Evolutionary conservation across 2,888 invertebrate genomes (phyloP), one percentile per base, ranked within the genome.

Genomic region (Leistus spinibarbis): DNA sequence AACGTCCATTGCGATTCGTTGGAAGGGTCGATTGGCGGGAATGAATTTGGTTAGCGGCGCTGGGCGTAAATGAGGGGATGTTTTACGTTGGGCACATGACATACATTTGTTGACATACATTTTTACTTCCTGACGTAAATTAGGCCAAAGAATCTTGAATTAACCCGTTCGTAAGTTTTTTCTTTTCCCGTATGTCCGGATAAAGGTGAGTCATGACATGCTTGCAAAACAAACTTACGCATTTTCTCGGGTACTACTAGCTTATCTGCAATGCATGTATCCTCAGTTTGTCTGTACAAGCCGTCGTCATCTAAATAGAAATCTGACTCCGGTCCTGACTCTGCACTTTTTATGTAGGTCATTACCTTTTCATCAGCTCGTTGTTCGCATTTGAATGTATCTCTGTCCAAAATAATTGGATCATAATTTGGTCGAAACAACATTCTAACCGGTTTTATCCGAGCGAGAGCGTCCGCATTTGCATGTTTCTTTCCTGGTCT

Each of bases 111-210:
- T 69, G 0, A 78, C 74, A 24, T 69, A 79, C 4, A 76, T 57
- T 54, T 74, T 76, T 0, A 80, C 76, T 54, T 79, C 76, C 5
- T 56, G 54, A 4, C 53, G 64, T 56, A 80, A 27, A 7, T 72
- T 76, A 7, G 63, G 76, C 80, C 79, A 79, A 23, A 70, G 76
- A 62, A n/a, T 4, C 72, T 20, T 20, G 71, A 17, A 1, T 62
- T 22, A 9, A 80, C 66, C 4, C 70, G 1, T 16, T 74, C 76
- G 5, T 67, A 69, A 2, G 79, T 80, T 22, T 76, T 77, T 7
- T 80, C 76, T 0, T 78, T 53, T 17, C 80, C 79, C 9, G 71
- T 74, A 75, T 81, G 80, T 7, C 80, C 79, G 9, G 77, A 76
- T 3, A 79, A 66, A 0, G 68, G 76, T 19, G 76, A 63, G 60